Evolutionary conservation across 2,113 vertebrate genomes (phyloP), one percentile per base, ranked within the genome.

Genomic region (Amphiprion ocellaris): DNA sequence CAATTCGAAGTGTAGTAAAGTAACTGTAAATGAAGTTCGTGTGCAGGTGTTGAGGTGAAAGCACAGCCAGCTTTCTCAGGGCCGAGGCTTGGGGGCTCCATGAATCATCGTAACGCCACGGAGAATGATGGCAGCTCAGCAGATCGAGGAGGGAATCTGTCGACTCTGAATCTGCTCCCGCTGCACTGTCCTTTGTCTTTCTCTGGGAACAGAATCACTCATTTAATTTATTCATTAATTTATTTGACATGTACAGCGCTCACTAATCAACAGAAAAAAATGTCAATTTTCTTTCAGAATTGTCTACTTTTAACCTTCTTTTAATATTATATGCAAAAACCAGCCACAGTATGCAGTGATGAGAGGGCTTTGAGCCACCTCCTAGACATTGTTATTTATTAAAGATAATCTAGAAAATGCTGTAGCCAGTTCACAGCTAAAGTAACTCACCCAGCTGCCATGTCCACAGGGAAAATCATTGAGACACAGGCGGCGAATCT

Each of bases 381-480:
- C 21, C 30, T 9, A 49, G 4, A 69, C 10, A 56, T 21, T 37
- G 8, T 3, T 5, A 10, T 37, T 46, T n/a, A 24, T 52, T 59
- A 1, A 3, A 56, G 12, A 73, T 26, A 12, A n/a, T 21, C 19
- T n/a, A 24, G 15, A 56, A 61, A 65, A 19, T 5, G 5, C 24
- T 75, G 15, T 37, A 44, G 17, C 1, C 7, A 62, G 10, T 10
- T 26, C 16, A 49, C 26, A 21, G 28, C 9, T 37, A 10, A 30
- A 44, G 21, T 17, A 23, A 75, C 86, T 85, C 93, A 97, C 97
- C 97, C 96, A 96, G 89, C 93, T 94, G 67, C 96, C 96, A 0
- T 39, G 1, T 83, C 96, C 95, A 3, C 96, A 96, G 2, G 97
- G 96, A 79, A 97, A 97, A 30, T 95, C 94, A 10, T 11, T 87